These are phyloP conservation scores for Okapia johnstoni DNA, from an alignment of 2,113 vertebrate genomes.

Conservation along the genomic window DNA sequence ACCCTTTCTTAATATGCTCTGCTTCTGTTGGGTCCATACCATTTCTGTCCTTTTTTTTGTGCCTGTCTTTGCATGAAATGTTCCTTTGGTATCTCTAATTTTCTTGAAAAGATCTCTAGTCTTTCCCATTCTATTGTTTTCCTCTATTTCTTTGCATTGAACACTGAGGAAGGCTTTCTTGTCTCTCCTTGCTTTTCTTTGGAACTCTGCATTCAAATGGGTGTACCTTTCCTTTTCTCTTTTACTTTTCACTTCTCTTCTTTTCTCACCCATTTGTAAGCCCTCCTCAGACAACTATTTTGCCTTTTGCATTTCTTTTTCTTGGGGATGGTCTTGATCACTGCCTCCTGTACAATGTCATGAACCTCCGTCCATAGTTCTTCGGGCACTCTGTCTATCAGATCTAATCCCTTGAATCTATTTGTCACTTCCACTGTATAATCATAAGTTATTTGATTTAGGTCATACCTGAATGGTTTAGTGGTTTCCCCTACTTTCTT, in stretches of 20 bases:
- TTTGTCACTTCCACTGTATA: neutral
- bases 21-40: neutral
- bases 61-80: neutral
- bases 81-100: neutral
- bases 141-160: neutral
- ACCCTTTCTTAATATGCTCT: neutral
- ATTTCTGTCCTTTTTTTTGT: neutral
- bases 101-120: neutral
- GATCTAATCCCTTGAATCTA: neutral
- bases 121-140: neutral
- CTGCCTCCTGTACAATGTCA: neutral
- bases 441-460: neutral
- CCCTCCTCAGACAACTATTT: neutral
- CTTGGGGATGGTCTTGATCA: neutral
- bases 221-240: neutral
- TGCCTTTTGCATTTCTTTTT: neutral
- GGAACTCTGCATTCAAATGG: neutral
- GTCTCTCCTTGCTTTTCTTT: neutral
- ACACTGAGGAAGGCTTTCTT: neutral
- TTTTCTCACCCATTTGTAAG: neutral
- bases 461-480: neutral
- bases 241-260: neutral
- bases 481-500: neutral
- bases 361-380: neutral
- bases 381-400: neutral